Evolutionary conservation across 2,888 invertebrate genomes (phyloP).

Genomic region (Drosophila meridiana): DNA sequence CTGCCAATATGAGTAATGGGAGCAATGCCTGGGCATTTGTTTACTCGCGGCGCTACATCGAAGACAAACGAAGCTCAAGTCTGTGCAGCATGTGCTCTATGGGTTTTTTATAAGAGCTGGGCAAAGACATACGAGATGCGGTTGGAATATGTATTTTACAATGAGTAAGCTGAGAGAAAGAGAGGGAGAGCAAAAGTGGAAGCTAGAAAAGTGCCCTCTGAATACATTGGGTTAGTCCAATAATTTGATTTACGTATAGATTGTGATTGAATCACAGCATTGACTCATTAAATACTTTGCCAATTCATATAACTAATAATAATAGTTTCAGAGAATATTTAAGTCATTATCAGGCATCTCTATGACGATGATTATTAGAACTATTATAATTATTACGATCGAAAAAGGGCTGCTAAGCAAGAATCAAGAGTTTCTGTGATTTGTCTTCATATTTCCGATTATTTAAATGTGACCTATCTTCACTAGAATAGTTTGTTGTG

Average conservation of each 20-base stretch:
- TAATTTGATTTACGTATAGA: not conserved
- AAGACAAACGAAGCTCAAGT: not conserved
- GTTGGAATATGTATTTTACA: conserved; percentile 26
- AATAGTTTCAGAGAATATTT: not conserved
- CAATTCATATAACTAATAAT: not conserved
- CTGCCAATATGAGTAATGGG: conserved; percentile 76
- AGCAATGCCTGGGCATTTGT: conserved; percentile 75
- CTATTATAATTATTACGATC: not conserved
- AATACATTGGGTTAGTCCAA: conserved; percentile 2
- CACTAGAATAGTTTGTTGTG: not conserved
- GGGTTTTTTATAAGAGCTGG: conserved; percentile 8
- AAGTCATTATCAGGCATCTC: not conserved
- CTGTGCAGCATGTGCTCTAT: conserved; percentile 50
- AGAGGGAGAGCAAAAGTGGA: not conserved
- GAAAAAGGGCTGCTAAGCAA: not conserved
- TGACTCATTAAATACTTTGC: not conserved
- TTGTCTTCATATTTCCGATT: not conserved
- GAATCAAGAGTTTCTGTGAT: not conserved
- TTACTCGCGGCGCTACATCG: conserved; percentile 68
- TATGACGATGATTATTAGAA: not conserved
- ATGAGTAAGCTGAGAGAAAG: conserved; percentile 3
- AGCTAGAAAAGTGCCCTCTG: not conserved
- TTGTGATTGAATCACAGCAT: not conserved
- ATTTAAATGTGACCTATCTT: too few species aligned
- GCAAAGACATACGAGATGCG: not conserved